phyloP scores from a whole-genome alignment of 2,113 vertebrate species.

The Echinops telfairi region DNA sequence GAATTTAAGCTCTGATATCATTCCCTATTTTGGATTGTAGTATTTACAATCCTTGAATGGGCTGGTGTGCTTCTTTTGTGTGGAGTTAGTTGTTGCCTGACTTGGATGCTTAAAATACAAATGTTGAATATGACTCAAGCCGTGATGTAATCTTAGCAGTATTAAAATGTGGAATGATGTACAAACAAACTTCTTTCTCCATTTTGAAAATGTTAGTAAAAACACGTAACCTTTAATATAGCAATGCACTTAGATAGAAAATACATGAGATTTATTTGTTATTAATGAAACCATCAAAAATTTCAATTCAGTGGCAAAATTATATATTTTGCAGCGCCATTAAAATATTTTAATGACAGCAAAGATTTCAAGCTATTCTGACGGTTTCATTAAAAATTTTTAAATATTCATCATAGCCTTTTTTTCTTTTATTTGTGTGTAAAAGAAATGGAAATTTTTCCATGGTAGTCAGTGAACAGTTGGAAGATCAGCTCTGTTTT shows the following conservation, averaged over 20 bases:
- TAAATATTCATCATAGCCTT: not conserved
- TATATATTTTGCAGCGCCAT: not conserved
- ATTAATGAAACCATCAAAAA: not conserved
- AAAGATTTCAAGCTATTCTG: constrained; percentile 7
- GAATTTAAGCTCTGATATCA: no score
- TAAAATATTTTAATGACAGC: constrained; percentile 1
- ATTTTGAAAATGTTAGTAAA: constrained; percentile 31
- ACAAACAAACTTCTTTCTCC: not conserved
- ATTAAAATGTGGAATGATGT: not conserved
- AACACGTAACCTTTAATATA: not conserved
- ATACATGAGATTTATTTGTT: not conserved
- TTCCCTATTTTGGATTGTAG: no score
- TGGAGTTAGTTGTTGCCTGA: no score
- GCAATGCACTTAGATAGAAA: not conserved
- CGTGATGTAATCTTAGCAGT: not conserved
- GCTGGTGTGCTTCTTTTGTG: no score
- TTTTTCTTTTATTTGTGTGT: constrained; percentile 7
- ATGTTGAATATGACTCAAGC: not conserved
- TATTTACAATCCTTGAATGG: no score
- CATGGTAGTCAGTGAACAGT: not conserved
- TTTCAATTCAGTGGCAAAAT: not conserved
- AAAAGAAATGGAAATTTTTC: not conserved
- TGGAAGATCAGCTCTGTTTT: not conserved
- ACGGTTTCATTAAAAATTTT: not conserved
- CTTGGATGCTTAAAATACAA: not conserved